phyloP scores from a whole-genome alignment of 2,888 invertebrate genomes.

The Aspidapion aeneum region DNA sequence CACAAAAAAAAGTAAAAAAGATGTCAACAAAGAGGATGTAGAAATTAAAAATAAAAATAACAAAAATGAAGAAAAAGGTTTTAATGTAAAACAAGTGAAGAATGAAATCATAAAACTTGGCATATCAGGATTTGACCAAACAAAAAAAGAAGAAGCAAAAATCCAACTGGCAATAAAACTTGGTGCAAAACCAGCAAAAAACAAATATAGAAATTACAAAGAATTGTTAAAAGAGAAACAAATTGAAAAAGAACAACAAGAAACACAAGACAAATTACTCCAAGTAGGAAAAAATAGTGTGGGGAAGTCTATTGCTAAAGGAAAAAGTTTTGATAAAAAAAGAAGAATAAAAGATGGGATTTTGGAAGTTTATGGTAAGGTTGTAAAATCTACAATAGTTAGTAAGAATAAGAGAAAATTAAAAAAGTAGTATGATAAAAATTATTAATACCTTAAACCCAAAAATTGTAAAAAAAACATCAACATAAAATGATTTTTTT shows the following conservation, averaged over 20 bases:
- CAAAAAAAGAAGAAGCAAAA: constrained; percentile 74
- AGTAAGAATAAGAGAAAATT: no score
- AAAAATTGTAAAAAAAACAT: no score
- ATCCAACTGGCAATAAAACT: constrained; percentile 73
- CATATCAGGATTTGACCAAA: constrained; percentile 68
- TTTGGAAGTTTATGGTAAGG: constrained; percentile 44
- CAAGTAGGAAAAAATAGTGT: constrained; percentile 58
- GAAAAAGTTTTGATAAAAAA: constrained; percentile 49
- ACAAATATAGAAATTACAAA: constrained; percentile 69
- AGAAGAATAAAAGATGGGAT: constrained; percentile 50
- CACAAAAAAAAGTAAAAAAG: constrained; percentile 42
- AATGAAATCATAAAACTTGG: constrained; percentile 84
- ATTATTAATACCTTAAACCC: no score
- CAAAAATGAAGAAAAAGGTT: constrained; percentile 26
- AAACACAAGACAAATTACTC: constrained; percentile 50
- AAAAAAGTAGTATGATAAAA: no score
- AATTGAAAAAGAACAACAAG: constrained; percentile 50
- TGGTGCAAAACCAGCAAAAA: constrained; percentile 78
- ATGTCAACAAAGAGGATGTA: constrained; percentile 27
- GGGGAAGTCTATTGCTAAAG: constrained; percentile 55
- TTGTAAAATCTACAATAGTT: constrained; percentile 21
- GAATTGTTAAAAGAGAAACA: constrained; percentile 60
- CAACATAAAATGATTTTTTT: no score
- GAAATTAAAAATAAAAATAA: constrained; percentile 26
- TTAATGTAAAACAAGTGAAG: constrained; percentile 72